Conservation (phyloP, 2,888 invertebrate species). For the Salpingus planirostris region DNA sequence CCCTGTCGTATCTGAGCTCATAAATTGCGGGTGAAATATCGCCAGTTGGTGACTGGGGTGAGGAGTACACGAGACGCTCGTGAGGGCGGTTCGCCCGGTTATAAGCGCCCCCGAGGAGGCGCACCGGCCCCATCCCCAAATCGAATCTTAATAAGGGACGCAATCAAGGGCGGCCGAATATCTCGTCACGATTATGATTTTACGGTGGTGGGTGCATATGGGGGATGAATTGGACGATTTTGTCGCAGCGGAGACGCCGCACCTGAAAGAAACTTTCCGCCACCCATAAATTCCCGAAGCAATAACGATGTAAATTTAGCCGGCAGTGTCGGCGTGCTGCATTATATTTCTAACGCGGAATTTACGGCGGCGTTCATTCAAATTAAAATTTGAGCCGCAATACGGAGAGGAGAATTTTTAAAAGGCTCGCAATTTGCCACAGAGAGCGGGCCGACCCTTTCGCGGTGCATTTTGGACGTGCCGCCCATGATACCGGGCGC, state of each 20-base stretch:
- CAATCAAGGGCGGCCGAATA: too few relatives aligned
- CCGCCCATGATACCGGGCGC: too few relatives aligned
- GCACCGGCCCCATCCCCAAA: too few relatives aligned
- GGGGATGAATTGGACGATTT: too few relatives aligned
- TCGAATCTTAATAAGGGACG: too few relatives aligned
- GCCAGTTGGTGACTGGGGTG: constrained; percentile 43
- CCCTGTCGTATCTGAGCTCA: constrained; percentile 85
- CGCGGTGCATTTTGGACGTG: constrained; percentile 10
- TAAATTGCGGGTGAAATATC: constrained; percentile 81
- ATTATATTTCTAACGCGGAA: constrained; percentile 37
- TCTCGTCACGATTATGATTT: too few relatives aligned
- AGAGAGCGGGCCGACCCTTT: not conserved
- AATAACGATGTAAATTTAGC: constrained; percentile 43
- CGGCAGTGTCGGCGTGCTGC: constrained; percentile 37
- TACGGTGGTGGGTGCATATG: too few relatives aligned
- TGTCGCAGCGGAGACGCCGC: too few relatives aligned
- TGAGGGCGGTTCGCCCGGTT: too few relatives aligned
- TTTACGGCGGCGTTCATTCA: constrained; percentile 38
- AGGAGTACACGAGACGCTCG: constrained; percentile 17
- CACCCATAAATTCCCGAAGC: constrained; percentile 39
- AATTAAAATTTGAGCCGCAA: constrained; percentile 39
- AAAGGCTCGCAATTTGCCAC: too few relatives aligned
- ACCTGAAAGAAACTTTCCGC: constrained; percentile 6
- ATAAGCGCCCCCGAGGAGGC: too few relatives aligned
- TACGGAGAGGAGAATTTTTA: constrained; percentile 24